phyloP scores from a whole-genome alignment of 1,140 invertebrate genomes.

The Dreissena rostriformis region DNA sequence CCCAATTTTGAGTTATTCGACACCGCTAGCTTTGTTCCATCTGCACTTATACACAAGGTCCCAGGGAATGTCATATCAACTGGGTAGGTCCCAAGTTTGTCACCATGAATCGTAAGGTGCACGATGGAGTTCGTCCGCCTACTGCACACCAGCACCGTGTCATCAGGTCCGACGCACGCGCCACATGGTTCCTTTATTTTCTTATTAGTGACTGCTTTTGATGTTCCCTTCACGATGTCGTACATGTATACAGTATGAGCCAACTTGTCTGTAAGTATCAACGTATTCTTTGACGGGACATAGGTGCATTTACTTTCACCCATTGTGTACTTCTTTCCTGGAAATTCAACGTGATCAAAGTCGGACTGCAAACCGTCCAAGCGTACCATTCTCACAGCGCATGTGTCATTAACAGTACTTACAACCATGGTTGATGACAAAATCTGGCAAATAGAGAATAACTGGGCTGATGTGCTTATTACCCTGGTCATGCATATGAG shows the following conservation, averaged over 20 bases:
- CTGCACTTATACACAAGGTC: too few species aligned
- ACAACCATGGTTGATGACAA: neutral
- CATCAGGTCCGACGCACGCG: too few species aligned
- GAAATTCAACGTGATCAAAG: neutral
- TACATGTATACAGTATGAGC: constrained; percentile 24
- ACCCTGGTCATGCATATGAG: neutral
- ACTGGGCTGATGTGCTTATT: neutral
- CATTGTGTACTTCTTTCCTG: neutral
- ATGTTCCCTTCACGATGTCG: neutral
- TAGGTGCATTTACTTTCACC: constrained; percentile 1
- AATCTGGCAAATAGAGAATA: neutral
- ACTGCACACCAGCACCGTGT: too few species aligned
- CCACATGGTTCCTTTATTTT: too few species aligned
- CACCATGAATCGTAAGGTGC: too few species aligned
- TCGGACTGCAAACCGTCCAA: neutral
- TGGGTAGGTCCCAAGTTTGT: too few species aligned
- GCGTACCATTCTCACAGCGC: neutral
- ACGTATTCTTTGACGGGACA: neutral
- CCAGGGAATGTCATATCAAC: too few species aligned
- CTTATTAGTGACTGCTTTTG: neutral
- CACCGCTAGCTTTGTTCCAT: too few species aligned
- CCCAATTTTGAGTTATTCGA: too few species aligned
- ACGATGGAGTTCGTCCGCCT: too few species aligned
- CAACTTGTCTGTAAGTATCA: constrained; percentile 16
- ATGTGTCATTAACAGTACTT: neutral